These are phyloP conservation scores for Elachura formosa DNA, from an alignment of 2,113 vertebrate genomes.

Conservation along the genomic window DNA sequence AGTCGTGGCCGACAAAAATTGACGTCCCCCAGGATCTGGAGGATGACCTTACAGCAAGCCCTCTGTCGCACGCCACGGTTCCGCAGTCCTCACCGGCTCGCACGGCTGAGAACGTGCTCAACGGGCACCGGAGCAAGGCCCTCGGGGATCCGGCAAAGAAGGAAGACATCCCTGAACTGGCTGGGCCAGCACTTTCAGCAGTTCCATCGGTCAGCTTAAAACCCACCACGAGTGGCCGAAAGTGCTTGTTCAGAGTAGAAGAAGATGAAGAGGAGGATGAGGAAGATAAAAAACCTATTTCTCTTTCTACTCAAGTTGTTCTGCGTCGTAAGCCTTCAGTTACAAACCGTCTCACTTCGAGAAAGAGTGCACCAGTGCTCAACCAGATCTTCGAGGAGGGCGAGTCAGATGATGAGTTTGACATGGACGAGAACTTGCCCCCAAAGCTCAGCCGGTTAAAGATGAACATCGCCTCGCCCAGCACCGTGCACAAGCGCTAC, in stretches of 20 bases:
- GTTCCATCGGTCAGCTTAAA: conserved; percentile 56
- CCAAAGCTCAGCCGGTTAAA: conserved; percentile 93
- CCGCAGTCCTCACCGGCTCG: conserved; percentile 85
- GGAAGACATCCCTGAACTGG: conserved; percentile 78
- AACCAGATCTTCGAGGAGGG: conserved; percentile 98
- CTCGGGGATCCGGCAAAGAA: conserved; percentile 80
- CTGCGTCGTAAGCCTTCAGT: conserved; percentile 91
- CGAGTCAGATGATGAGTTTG: conserved; percentile 92
- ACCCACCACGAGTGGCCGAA: conserved; percentile 78
- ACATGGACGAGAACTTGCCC: conserved; percentile 91
- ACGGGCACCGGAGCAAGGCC: conserved; percentile 87
- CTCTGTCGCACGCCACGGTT: conserved; percentile 84
- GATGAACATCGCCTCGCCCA: conserved; percentile 92
- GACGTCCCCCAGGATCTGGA: conserved; percentile 95
- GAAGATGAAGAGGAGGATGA: conserved; percentile 96
- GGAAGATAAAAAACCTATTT: conserved; percentile 85
- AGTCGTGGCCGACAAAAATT: conserved; percentile 93
- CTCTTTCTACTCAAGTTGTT: conserved; percentile 85
- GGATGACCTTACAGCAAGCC: conserved; percentile 88
- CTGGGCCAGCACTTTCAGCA: conserved; percentile 55
- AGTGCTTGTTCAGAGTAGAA: conserved; percentile 90
- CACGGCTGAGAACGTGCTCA: conserved; percentile 85
- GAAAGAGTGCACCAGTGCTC: conserved; percentile 93
- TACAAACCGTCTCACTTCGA: conserved; percentile 91
- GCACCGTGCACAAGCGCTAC: conserved; percentile 88